Base-by-base conservation (phyloP, 2,113 vertebrate genomes). In the Callionymus lyra region DNA sequence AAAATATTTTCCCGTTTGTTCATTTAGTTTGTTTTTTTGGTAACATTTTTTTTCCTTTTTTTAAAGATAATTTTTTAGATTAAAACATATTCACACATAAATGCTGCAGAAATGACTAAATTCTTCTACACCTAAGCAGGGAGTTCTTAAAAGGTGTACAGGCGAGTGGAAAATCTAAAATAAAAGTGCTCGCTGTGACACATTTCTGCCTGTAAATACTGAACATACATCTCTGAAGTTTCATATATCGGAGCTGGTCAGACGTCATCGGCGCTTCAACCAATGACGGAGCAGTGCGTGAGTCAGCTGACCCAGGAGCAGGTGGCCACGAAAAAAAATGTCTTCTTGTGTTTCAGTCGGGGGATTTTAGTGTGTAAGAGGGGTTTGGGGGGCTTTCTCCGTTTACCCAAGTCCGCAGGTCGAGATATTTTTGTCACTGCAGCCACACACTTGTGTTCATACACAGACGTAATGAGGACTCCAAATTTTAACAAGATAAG, bases 341-440 rank as follows among this genome's bases (percentile, higher is more conserved):
- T 34, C 67, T 39, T 53, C 64, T 70, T 72, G 49, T 53, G 64
- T 69, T 71, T 69, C 65, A 59, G 8, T 12, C 16, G 32, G 60
- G 55, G 41, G 39, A 18, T 44, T 59, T 42, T 38, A 4, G 12
- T 11, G 13, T 16, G 46, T 19, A 15, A 34, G 46, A 49, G 41
- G 47, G 16, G 13, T 39, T 47, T 44, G 13, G 45, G 19, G 12
- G 8, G 51, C n/a, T 21, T 57, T 19, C 41, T 52, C 9, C 50
- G 50, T 50, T 31, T 31, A 18, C 17, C 27, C 35, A 19, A 43
- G 56, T 56, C 59, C 37, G 12, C 48, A 54, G n/a, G n/a, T n/a
- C 47, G 42, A 57, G 34, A 66, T 77, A 77, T 79, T 79, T 74
- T 41, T 63, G 60, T 72, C 59, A 39, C 41, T 52, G 21, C 21